These are phyloP conservation scores for Gopherus evgoodei DNA, from an alignment of 2,113 vertebrate species.

Conservation along the genomic window DNA sequence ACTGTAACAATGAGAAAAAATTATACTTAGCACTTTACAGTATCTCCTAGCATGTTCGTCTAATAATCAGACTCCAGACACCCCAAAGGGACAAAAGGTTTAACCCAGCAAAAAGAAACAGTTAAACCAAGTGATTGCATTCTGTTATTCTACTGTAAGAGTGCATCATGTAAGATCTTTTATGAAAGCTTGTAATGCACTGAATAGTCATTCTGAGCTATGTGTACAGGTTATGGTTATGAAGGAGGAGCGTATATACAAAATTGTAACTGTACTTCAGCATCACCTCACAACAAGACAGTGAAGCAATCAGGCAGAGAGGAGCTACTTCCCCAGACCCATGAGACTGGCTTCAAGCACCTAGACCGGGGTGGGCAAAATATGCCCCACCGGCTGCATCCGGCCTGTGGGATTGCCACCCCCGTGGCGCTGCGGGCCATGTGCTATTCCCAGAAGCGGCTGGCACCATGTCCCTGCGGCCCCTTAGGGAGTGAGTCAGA, in stretches of 20 bases:
- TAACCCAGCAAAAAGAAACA: background rate
- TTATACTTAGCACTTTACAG: background rate
- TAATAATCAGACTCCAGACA: background rate
- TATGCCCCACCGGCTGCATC: no score
- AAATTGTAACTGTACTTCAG: background rate
- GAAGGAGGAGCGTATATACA: no score
- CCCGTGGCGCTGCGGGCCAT: no score
- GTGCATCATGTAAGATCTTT: background rate
- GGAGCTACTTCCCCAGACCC: background rate
- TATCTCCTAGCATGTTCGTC: background rate
- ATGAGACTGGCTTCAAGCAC: background rate
- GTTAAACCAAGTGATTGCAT: background rate
- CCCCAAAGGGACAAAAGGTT: background rate
- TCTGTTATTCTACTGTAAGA: background rate
- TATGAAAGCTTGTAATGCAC: background rate
- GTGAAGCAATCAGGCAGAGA: background rate
- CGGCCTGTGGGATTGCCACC: no score
- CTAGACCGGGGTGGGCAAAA: no score
- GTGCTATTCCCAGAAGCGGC: no score
- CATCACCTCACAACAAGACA: background rate
- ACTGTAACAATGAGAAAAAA: constrained; percentile 83
- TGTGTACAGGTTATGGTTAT: no score
- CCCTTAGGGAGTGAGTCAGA: no score
- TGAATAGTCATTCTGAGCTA: background rate
- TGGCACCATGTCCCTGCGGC: no score